phyloP scores from a whole-genome alignment of 2,888 invertebrate genomes.

The Orchesella flavescens region DNA sequence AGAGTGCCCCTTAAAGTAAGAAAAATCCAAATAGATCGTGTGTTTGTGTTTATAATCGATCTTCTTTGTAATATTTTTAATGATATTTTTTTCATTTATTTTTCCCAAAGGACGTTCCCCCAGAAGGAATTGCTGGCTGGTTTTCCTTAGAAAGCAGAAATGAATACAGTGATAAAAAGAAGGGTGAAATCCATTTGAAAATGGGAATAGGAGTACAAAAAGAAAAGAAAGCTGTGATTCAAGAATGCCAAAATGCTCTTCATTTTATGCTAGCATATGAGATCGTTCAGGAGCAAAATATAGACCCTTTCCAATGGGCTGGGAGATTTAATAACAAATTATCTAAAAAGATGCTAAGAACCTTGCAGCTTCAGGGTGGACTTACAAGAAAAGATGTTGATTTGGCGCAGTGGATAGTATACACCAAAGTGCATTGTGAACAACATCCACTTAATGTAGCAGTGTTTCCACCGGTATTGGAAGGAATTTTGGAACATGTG shows the following conservation, averaged over 20 bases:
- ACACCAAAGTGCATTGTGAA: slow-evolving; percentile 84
- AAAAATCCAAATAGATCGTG: not conserved
- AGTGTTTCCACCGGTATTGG: slow-evolving; percentile 83
- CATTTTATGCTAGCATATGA: slow-evolving; percentile 86
- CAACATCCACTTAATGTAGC: slow-evolving; percentile 86
- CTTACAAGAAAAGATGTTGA: slow-evolving; percentile 81
- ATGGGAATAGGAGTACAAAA: slow-evolving; percentile 90
- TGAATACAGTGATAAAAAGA: slow-evolving; percentile 81
- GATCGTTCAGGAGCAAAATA: slow-evolving; percentile 82
- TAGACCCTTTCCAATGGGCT: slow-evolving; percentile 86
- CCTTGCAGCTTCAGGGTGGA: slow-evolving; percentile 96
- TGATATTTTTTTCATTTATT: slow-evolving; percentile 66
- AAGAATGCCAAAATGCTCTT: slow-evolving; percentile 87
- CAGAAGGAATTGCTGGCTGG: slow-evolving; percentile 94
- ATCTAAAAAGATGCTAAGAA: slow-evolving; percentile 89
- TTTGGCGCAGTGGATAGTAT: slow-evolving; percentile 87
- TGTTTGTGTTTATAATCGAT: no score
- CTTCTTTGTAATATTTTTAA: no score
- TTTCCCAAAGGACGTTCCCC: slow-evolving; percentile 94
- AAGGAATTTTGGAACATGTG: slow-evolving; percentile 82
- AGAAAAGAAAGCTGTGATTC: slow-evolving; percentile 83
- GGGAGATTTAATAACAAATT: slow-evolving; percentile 84
- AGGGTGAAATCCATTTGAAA: slow-evolving; percentile 89
- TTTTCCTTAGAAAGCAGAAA: slow-evolving; percentile 84
- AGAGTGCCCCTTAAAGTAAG: slow-evolving; percentile 87